Conservation (phyloP, 2,888 invertebrate genomes). For the Microchrysa polita region DNA sequence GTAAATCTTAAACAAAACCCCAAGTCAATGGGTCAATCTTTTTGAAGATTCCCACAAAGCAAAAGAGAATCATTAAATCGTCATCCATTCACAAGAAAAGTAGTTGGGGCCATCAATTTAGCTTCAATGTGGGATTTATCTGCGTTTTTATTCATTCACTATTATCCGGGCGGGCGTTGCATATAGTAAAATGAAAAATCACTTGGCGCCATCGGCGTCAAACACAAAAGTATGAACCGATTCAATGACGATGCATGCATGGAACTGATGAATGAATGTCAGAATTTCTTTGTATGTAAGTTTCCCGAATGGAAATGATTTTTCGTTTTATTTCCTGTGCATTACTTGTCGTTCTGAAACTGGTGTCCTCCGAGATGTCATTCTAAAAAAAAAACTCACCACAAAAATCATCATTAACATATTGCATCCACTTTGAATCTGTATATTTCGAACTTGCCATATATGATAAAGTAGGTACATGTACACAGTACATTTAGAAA, state of each 20-base stretch:
- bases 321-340: not conserved
- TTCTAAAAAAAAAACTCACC: not conserved
- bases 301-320: not conserved
- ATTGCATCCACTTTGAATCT: not conserved
- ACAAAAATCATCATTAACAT: constrained; percentile 26
- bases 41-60: no score
- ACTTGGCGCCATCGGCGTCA: constrained; percentile 27
- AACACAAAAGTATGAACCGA: no score
- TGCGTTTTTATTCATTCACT: no score
- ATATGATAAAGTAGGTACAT: not conserved
- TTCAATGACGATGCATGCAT: no score
- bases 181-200: constrained; percentile 18
- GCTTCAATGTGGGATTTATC: no score
- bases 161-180: no score
- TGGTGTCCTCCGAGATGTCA: not conserved
- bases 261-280: not conserved
- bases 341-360: not conserved
- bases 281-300: not conserved
- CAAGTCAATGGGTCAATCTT: no score
- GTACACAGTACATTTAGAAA: constrained; percentile 10
- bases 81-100: no score
- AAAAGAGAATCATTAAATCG: no score
- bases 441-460: no score
- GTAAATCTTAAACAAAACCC: no score
- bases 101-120: no score